Percentiles rank a stretch among this genome's conserved stretches.
Evolutionary conservation across 2,888 invertebrate genomes (phyloP).

Genomic region (Caenorhabditis angaria): DNA sequence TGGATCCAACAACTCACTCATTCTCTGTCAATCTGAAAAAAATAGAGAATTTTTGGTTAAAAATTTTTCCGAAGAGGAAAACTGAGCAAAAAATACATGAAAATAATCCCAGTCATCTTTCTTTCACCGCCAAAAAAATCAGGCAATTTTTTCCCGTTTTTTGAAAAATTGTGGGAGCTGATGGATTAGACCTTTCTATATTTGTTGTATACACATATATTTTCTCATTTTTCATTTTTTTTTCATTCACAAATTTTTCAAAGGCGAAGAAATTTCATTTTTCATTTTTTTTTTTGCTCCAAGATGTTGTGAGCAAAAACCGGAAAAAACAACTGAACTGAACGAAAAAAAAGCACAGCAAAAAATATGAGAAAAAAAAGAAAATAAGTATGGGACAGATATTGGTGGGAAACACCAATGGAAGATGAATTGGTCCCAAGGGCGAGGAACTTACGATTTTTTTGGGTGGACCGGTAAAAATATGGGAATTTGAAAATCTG

Average conservation of each 20-base stretch:
- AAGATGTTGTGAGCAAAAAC: too few species aligned
- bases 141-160: not conserved
- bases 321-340: slow-evolving; percentile 3
- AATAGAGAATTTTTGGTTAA: not conserved
- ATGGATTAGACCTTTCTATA: too few species aligned
- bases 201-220: too few species aligned
- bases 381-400: not conserved
- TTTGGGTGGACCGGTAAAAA: too few species aligned
- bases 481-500: too few species aligned
- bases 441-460: too few species aligned
- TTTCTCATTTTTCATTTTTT: too few species aligned
- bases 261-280: not conserved
- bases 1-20: slow-evolving; percentile 18
- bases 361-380: too few species aligned
- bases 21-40: slow-evolving; percentile 15
- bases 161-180: not conserved
- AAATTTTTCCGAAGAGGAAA: not conserved
- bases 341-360: too few species aligned
- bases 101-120: slow-evolving; percentile 1
- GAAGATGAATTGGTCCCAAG: not conserved
- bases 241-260: not conserved
- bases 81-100: not conserved
- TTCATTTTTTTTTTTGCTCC: too few species aligned
- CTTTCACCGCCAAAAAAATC: not conserved
- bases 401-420: not conserved